Conservation (phyloP, 1,140 invertebrate species). For the Macrotrachela quadricornifera region DNA sequence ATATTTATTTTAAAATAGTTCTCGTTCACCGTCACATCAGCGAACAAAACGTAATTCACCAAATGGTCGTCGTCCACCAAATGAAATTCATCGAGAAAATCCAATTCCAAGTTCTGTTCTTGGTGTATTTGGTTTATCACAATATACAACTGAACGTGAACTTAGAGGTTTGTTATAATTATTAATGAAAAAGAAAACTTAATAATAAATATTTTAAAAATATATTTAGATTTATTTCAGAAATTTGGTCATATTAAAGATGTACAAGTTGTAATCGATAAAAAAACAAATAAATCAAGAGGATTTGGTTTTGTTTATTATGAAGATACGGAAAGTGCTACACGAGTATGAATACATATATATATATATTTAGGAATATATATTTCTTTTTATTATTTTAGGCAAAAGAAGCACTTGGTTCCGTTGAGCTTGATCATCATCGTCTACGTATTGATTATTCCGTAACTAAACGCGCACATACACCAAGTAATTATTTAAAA, state of each 20-base stretch:
- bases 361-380: no score
- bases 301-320: constrained; percentile 95
- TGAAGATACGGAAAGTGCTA: constrained; percentile 62
- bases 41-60: no score
- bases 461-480: constrained; percentile 81
- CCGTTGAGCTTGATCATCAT: constrained; percentile 75
- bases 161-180: constrained; percentile 47
- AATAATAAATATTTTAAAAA: no score
- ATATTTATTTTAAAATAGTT: no score
- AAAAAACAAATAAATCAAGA: constrained; percentile 71
- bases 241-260: constrained; percentile 74
- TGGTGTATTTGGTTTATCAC: constrained; percentile 76
- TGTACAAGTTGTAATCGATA: constrained; percentile 78
- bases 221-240: constrained; percentile 36
- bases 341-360: constrained; percentile 15
- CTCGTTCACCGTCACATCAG: no score
- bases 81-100: constrained; percentile 34
- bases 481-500: constrained; percentile 40
- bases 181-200: no score
- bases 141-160: constrained; percentile 72
- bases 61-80: no score
- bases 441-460: constrained; percentile 84
- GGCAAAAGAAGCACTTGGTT: constrained; percentile 74
- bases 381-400: constrained; percentile 20
- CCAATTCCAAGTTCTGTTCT: constrained; percentile 62